Percentiles rank a stretch among this genome's conserved stretches.
These are phyloP conservation scores for Plectrocnemia conspersa DNA, from an alignment of 1,140 invertebrate species.

Conservation along the genomic window DNA sequence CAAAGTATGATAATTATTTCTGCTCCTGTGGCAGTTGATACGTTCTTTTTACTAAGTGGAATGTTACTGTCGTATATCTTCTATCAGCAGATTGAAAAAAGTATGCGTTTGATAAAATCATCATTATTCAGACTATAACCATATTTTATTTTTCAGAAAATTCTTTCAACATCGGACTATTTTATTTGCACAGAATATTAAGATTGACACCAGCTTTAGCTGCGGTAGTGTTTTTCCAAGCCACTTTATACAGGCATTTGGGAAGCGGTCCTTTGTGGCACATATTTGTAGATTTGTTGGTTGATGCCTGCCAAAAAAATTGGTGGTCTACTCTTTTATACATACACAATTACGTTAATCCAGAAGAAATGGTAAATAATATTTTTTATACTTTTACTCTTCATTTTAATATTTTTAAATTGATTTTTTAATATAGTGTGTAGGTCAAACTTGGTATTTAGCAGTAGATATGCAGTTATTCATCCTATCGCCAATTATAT, in stretches of 20 bases:
- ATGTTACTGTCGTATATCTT: constrained; percentile 53
- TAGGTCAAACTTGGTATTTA: constrained; percentile 52
- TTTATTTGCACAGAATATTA: constrained; percentile 55
- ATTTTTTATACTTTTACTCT: constrained; percentile 1
- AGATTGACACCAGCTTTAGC: constrained; percentile 59
- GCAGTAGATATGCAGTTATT: constrained; percentile 50
- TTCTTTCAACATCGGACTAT: constrained; percentile 42
- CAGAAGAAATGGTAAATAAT: constrained; percentile 41
- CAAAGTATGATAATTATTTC: constrained; percentile 40
- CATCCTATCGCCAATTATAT: constrained; percentile 40
- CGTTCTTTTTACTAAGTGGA: constrained; percentile 56
- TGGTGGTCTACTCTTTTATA: constrained; percentile 55
- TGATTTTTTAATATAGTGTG: constrained; percentile 47
- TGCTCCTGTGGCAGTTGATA: constrained; percentile 51
- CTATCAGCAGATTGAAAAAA: constrained; percentile 48
- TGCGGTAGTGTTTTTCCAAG: constrained; percentile 52
- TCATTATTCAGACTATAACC: neutral
- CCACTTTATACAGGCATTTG: constrained; percentile 53
- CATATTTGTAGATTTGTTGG: constrained; percentile 38
- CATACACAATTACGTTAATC: constrained; percentile 52
- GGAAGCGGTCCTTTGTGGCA: constrained; percentile 57
- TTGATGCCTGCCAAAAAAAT: constrained; percentile 44
- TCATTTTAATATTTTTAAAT: neutral
- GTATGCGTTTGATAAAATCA: constrained; percentile 36
- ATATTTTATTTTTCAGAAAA: constrained; percentile 35